Evolutionary conservation across 2,797 vertebrate species (phyloP).

Genomic region (Helarctos malayanus): DNA sequence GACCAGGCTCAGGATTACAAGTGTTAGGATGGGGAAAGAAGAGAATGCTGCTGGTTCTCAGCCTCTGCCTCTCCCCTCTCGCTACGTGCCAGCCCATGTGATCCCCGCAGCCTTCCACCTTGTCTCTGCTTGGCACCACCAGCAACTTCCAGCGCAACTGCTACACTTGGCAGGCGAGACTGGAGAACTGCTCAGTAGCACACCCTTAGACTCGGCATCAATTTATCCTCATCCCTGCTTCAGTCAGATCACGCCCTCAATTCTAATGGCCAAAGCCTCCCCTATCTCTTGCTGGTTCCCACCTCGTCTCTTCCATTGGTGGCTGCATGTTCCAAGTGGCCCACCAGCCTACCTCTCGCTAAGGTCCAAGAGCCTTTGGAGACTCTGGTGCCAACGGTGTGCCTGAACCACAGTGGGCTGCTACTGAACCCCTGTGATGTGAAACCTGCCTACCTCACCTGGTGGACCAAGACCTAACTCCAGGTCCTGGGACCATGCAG

Average conservation of each 20-base stretch:
- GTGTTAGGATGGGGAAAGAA: neutral
- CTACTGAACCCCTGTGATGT: neutral
- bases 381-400: neutral
- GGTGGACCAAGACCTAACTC: neutral
- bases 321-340: neutral
- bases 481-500: neutral
- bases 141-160: neutral
- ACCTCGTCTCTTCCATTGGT: neutral
- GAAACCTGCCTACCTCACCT: neutral
- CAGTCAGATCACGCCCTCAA: neutral
- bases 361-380: constrained; percentile 1
- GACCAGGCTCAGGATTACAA: no score
- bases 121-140: neutral
- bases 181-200: neutral
- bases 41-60: neutral
- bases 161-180: neutral
- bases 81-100: accelerated
- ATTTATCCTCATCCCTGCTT: neutral
- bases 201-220: neutral
- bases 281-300: neutral
- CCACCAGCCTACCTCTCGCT: neutral
- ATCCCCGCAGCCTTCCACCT: neutral
- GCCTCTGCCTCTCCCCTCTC: neutral
- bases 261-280: neutral
- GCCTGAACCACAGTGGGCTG: accelerated